Evolutionary conservation across 2,797 vertebrate genomes (phyloP).

Genomic region (Otolemur crassicaudatus): DNA sequence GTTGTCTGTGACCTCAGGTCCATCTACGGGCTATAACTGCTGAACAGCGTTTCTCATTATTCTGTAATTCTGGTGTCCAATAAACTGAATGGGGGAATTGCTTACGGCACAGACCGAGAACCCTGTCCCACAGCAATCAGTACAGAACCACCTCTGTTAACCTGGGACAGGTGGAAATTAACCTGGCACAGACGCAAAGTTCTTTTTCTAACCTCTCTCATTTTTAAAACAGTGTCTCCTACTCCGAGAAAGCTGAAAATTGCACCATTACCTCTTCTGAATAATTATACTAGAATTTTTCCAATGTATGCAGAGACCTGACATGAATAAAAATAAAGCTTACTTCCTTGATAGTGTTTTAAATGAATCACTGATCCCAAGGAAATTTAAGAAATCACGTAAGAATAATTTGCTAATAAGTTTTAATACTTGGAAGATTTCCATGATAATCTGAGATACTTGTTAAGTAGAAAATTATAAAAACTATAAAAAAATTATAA

Average conservation of each 20-base stretch:
- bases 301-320: neutral
- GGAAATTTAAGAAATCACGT: slow-evolving; percentile 11
- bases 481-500: slow-evolving; percentile 22
- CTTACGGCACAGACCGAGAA: neutral
- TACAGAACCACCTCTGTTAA: neutral
- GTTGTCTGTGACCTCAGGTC: neutral
- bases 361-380: slow-evolving; percentile 24
- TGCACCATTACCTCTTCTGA: neutral
- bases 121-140: neutral
- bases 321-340: neutral
- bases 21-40: neutral
- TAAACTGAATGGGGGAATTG: neutral
- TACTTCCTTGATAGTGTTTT: neutral
- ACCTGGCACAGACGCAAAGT: neutral
- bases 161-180: neutral
- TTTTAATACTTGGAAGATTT: slow-evolving; percentile 20
- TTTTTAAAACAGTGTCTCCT: neutral
- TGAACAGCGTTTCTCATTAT: neutral
- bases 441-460: neutral
- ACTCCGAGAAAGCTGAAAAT: slow-evolving; percentile 6
- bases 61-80: neutral
- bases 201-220: neutral
- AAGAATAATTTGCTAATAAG: slow-evolving; percentile 37
- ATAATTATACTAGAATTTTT: neutral
- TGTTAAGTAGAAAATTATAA: neutral